Evolutionary conservation across 1,140 invertebrate genomes (phyloP).

Genomic region (Oncopodura yosiiana): DNA sequence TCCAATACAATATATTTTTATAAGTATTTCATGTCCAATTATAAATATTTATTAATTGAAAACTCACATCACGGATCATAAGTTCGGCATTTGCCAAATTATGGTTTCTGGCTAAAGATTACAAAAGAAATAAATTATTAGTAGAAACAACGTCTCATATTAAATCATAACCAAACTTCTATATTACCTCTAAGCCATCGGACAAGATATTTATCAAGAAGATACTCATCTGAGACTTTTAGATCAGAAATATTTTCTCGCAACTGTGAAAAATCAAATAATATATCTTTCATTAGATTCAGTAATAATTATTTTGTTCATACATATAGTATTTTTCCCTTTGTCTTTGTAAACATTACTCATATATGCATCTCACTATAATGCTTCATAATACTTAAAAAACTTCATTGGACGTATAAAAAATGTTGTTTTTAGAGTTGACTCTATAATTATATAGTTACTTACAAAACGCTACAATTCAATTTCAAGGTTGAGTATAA

Average conservation of each 20-base stretch:
- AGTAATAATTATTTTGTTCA: background rate
- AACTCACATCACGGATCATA: conserved; percentile 71
- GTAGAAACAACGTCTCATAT: background rate
- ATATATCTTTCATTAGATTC: background rate
- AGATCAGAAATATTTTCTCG: conserved; percentile 17
- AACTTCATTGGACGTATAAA: no score
- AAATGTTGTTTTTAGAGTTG: background rate
- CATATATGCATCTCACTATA: no score
- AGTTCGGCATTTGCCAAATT: conserved; percentile 67
- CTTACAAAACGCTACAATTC: no score
- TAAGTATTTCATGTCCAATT: background rate
- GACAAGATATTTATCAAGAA: conserved; percentile 9
- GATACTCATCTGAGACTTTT: background rate
- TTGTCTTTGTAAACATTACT: no score
- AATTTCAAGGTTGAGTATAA: no score
- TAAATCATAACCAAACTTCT: background rate
- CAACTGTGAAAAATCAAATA: conserved; percentile 11
- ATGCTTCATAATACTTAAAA: no score
- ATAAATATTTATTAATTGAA: background rate
- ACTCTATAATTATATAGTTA: no score
- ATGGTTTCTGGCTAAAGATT: conserved; percentile 67
- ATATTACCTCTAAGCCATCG: conserved; percentile 13
- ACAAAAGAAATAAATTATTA: conserved; percentile 27
- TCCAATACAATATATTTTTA: no score
- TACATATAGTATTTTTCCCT: no score